phyloP scores from a whole-genome alignment of 1,140 invertebrate species.

The Penaeus chinensis region DNA sequence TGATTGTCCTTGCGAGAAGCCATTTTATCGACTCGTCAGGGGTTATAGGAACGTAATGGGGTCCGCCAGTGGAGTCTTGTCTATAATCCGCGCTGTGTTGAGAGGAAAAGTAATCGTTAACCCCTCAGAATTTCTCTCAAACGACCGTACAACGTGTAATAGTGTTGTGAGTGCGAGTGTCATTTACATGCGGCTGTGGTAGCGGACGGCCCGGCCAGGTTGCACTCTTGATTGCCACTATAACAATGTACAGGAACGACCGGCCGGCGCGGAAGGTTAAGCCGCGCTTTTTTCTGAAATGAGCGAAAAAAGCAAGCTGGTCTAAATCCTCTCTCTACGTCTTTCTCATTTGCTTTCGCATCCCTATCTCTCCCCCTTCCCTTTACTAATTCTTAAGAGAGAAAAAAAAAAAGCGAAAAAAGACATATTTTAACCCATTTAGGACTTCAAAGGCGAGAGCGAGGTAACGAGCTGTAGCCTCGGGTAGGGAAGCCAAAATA shows the following conservation, averaged over 20 bases:
- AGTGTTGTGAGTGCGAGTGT: neutral
- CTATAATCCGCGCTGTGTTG: neutral
- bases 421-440: neutral
- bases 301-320: too few relatives aligned
- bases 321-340: neutral
- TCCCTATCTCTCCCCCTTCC: neutral
- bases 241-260: too few relatives aligned
- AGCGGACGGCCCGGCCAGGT: too few relatives aligned
- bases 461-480: neutral
- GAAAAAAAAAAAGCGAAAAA: too few relatives aligned
- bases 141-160: neutral
- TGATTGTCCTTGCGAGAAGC: conserved; percentile 51
- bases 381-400: too few relatives aligned
- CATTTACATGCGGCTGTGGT: neutral
- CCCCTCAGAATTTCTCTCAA: too few relatives aligned
- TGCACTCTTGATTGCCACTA: too few relatives aligned
- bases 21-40: conserved; percentile 42
- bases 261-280: too few relatives aligned
- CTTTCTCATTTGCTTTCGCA: neutral
- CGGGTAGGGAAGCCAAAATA: neutral
- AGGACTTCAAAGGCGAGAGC: neutral
- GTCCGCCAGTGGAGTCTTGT: neutral
- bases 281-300: neutral
- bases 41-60: conserved; percentile 31
- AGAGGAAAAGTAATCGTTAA: neutral